phyloP scores from a whole-genome alignment of 2,888 invertebrate species.

The Mesorhabditis belari region DNA sequence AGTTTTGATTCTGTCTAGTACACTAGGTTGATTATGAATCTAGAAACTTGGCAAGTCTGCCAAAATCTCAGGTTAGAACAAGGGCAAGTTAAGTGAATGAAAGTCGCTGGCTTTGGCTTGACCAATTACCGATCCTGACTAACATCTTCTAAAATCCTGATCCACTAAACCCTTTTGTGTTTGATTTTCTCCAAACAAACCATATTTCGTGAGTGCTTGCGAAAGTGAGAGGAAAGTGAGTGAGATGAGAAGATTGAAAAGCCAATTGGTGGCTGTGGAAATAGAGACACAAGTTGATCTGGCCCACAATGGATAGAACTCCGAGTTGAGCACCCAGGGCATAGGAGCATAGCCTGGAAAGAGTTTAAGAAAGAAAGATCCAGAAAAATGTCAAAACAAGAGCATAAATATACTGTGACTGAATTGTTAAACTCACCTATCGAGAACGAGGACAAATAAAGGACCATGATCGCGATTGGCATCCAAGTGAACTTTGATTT shows the following conservation, averaged over 20 bases:
- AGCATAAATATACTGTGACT: neutral
- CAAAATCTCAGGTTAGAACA: too few relatives aligned
- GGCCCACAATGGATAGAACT: slow-evolving; percentile 61
- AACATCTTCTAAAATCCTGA: neutral
- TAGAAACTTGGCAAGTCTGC: too few relatives aligned
- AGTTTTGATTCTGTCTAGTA: neutral
- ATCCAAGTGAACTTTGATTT: slow-evolving; percentile 53
- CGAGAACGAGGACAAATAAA: slow-evolving; percentile 34
- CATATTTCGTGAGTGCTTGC: slow-evolving; percentile 44
- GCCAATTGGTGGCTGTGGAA: slow-evolving; percentile 56
- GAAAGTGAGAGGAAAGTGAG: slow-evolving; percentile 56
- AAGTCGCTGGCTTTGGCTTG: too few relatives aligned
- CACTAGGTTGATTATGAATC: neutral
- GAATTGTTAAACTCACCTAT: slow-evolving; percentile 13
- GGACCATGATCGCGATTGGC: slow-evolving; percentile 46
- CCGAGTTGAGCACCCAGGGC: slow-evolving; percentile 62
- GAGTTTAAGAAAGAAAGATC: too few relatives aligned
- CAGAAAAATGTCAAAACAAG: too few relatives aligned
- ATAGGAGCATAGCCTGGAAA: slow-evolving; percentile 59
- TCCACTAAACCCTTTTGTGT: neutral
- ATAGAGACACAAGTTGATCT: slow-evolving; percentile 55
- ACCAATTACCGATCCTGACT: neutral
- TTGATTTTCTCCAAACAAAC: slow-evolving; percentile 10
- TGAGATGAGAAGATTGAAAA: slow-evolving; percentile 58
- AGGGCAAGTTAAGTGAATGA: too few relatives aligned